Evolutionary conservation across 2,888 invertebrate species (phyloP).

Genomic region (Colostygia pectinataria): DNA sequence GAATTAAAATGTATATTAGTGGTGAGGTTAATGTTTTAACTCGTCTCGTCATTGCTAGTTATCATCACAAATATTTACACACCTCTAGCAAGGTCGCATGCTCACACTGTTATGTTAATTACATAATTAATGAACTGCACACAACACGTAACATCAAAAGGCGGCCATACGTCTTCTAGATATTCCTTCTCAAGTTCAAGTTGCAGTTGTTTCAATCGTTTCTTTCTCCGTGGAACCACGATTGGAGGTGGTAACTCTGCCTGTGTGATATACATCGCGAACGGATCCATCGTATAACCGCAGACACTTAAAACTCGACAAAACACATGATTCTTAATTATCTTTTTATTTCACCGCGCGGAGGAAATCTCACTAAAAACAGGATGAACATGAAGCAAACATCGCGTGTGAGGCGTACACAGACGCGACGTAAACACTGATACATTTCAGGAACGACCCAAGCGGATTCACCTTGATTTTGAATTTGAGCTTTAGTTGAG

Average conservation of each 20-base stretch:
- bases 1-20: constrained; percentile 3
- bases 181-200: constrained; percentile 60
- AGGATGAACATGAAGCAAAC: constrained; percentile 58
- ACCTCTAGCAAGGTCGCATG: constrained; percentile 34
- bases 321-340: constrained; percentile 46
- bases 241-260: constrained; percentile 71
- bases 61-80: constrained; percentile 27
- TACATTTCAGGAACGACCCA: constrained; percentile 74
- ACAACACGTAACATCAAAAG: constrained; percentile 37
- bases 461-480: constrained; percentile 81
- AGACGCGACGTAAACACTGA: constrained; percentile 59
- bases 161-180: constrained; percentile 45
- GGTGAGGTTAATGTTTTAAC: constrained; percentile 21
- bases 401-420: constrained; percentile 51
- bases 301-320: constrained; percentile 36
- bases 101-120: constrained; percentile 39
- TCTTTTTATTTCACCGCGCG: constrained; percentile 46
- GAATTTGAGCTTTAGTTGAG: constrained; percentile 71
- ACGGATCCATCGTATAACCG: constrained; percentile 64
- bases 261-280: constrained; percentile 73
- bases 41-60: constrained; percentile 1
- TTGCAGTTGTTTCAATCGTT: constrained; percentile 70
- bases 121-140: constrained; percentile 28
- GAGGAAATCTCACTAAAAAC: constrained; percentile 47
- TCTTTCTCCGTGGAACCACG: constrained; percentile 73